Base-by-base conservation (phyloP, 2,888 invertebrate genomes). In the Caradrina kadenii region DNA sequence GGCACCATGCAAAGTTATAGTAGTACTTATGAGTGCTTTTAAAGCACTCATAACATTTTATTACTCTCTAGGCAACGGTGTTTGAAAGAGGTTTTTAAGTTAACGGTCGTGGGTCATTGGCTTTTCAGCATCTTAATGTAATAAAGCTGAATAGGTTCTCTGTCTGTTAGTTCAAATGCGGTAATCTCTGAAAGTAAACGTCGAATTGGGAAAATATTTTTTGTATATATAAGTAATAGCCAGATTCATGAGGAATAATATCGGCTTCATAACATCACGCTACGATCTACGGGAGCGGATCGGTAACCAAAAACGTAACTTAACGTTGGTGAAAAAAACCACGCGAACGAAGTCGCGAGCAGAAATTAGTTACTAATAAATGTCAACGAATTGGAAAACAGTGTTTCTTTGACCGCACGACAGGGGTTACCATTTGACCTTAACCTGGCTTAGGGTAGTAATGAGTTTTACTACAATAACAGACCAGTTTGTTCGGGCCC, bases 11-110 rank as follows among this genome's bases (percentile, higher is more conserved):
- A 53, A 58, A 75, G 70, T 70, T 70, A 62, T 65, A 65, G 58
- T 39, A 17, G 19, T 48, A 64, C 26, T 49, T n/a, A n/a, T n/a
- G n/a, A 62, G 26, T 54, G 26, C 39, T 65, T 54, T 62, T 26
- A 64, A 49, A 73, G 26, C 7, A 1, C 45, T 26, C 65, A 50
- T 74, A 21, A 69, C 52, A 17, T 75, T 75, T 75, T 71, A 70
- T 61, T 19, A 15, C 48, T 70, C 53, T 52, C 45, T 54, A 31
- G 70, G 52, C 26, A 39, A 70, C 11, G 22, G 15, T 58, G 31
- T 68, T 50, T 52, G 35, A 61, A 73, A 73, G 26, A 45, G 49
- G 7, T 63, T 63, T 59, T 64, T 21, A 64, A 58, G 4, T 56
- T 15, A 17, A 21, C 2, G 35, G 13, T 15, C 69, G 1, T 19